Evolutionary conservation across 2,888 invertebrate species (phyloP), one percentile per base, ranked within the genome.

Genomic region (Acronicta aceris): DNA sequence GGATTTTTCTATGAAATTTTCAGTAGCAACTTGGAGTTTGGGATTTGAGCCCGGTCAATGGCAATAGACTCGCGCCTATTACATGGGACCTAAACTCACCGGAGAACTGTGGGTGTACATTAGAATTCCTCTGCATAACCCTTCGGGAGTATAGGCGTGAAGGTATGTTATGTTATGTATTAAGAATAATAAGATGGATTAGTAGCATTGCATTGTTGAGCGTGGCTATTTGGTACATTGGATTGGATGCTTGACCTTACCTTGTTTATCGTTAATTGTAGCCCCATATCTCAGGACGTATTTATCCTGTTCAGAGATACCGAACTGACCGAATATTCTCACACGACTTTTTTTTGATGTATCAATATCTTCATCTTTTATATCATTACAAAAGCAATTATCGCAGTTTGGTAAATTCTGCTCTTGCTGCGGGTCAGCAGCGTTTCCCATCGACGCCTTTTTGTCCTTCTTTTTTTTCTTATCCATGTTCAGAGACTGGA

Each of bases 281-380:
- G 93, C 91, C 46, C 86, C 85, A 75, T 89, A 94, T 64, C 85
- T 87, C 30, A 93, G 64, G 1, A 92, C 80, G 59, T 89, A 93
- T 70, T 83, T 83, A 49, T 92, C 89, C 46, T 91, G 82, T 38
- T 86, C 78, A 33, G 82, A 86, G 3, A 89, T 67, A 0, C 92
- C 94, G 13, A 94, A 70, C 47, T 82, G 85, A 9, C 94, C 93
- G 30, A 84, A 81, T 55, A 94, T 89, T 51, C 81, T 83, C 0
- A 93, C 82, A 25, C 83, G 83, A 66, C 86, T 90, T 65, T 74
- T 85, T 2, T 65, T 72, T 4, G 50, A 16, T 0, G 59, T 9
- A 6, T 33, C 33, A 33, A 55, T 25, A 1, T 30, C 50, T n/a
- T 42, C 16, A 17, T 41, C 46, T 2, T 43, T 38, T n/a, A 38